Base-by-base conservation (phyloP, 2,888 invertebrate genomes). In the Dasypogon diadema region DNA sequence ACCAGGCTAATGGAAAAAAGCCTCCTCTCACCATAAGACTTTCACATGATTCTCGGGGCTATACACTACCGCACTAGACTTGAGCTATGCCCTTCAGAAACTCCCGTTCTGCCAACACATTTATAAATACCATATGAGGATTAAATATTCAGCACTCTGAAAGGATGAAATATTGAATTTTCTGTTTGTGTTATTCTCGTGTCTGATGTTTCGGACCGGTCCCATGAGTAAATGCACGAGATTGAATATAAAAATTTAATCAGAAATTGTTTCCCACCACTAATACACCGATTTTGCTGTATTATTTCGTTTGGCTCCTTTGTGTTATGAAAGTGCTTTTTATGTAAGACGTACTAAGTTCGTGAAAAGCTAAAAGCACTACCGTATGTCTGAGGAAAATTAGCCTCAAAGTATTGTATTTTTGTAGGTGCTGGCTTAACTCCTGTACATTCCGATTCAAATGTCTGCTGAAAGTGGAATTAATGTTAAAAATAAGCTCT, bases 151-250 rank as follows among this genome's bases (percentile, higher is more conserved):
- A 79, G 77, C 76, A 79, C 78, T 78, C 77, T 79, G 79, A 79
- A 79, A 79, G 79, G 79, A 79, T 79, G 79, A 79, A 78, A 79
- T 79, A 79, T 79, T 79, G 79, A 79, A 79, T 79, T 79, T 79
- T 79, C 78, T 73, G 73, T 73, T 73, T 73, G 73, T 73, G 56
- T 56, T 56, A 56, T 73, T 55, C 73, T 56, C 56, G 12, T 56
- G 42, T 73, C 73, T 56, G 56, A 73, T 37, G 73, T 24, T 56
- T 56, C 70, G 60, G 55, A 73, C 73, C 56, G 73, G 73, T 73
- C 73, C 56, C 73, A 42, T 30, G 73, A 73, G 73, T 73, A 73
- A 73, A 73, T 73, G 73, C 73, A 56, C 73, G 56, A 73, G 73
- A 73, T 73, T 73, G 73, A 73, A 73, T 73, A 73, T 73, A 73